Evolutionary conservation across 2,113 vertebrate genomes (phyloP), one percentile per base, ranked within the genome.

Genomic region (Cryptomyrus ogoouensis): DNA sequence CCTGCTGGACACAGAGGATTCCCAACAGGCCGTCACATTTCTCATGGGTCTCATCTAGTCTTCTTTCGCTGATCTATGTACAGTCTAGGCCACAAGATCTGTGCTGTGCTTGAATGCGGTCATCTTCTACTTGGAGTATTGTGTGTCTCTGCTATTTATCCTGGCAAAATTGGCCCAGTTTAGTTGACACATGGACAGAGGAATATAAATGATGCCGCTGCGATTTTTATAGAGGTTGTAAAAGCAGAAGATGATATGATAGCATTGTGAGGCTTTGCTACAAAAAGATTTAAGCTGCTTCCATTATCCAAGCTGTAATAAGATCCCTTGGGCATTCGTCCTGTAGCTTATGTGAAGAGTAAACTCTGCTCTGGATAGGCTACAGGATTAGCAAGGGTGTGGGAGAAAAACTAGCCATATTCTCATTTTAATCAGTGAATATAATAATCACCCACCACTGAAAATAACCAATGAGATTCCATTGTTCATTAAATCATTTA

Each of bases 231-330:
- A 56, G 70, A n/a, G 88, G 70, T 89, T 56, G 74, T 56, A 83
- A 89, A 77, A 56, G 88, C 35, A 21, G 49, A 56, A 89, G 88
- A 83, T 53, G 88, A 21, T 83, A 58, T 89, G 35, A 83, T 89
- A 83, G 88, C 50, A 89, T 42, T 44, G 49, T 77, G 88, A 53
- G 88, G 31, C 88, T 42, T 56, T 53, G 44, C 31, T 56, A 35
- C 31, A 42, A 53, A 89, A 83, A 88, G 27, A 83, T 89, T 42
- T 89, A 83, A 89, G 88, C 47, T 83, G 49, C 47, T 53, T 83
- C 49, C 85, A 89, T 89, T 89, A 89, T 89, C 88, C 70, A 24
- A n/a, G 88, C 88, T 83, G 49, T 89, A 89, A 89, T 89, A 83
- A 70, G 88, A 83, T 13, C 88, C 74, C 88, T 44, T 53, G 70